Evolutionary conservation across 2,888 invertebrate genomes (phyloP), one percentile per base, ranked within the genome.

Genomic region (Deilephila elpenor): DNA sequence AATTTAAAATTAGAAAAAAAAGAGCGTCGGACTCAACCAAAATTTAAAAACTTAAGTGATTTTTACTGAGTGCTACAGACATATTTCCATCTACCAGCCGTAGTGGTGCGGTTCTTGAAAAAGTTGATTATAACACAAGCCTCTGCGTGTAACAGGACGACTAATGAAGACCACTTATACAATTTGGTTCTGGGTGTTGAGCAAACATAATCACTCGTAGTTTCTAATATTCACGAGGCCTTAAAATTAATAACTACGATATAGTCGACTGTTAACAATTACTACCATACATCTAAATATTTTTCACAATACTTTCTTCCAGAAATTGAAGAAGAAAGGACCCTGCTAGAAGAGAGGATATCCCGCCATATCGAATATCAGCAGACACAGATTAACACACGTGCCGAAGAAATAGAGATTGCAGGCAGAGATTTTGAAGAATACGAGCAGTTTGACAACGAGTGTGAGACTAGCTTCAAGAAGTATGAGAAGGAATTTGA

Each of bases 401-500:
- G 79, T 67, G 85, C 75, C 60, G 84, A 88, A 19, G 90, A 92
- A 19, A 76, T 83, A n/a, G 85, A 89, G 53, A 81, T 83, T 44
- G 89, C 86, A 0, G 87, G 86, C 0, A 80, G 81, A 5, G 84
- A 93, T 5, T 78, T 91, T 14, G 83, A 83, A 5, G 87, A 88
- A 59, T 80, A 84, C 51, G 84, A 86, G 59, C 85, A 80, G 1
- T 90, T 87, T 61, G 80, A 79, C 0, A 78, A 86, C 0, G 78
- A 84, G 20, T 88, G 87, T 71, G 76, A 81, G 6, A 79, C 82
- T 11, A 84, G 88, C 70, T 77, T 93, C 17, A 84, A 84, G 7
- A 83, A 84, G 25, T 95, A 90, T 78, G 84, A 80, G 8, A 84
- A 89, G n/a, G 87, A 92, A 59, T 87, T 95, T 56, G 86, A 89